A percentile compares a stretch with the other conserved stretches of the same genome.
Conservation (phyloP, 2,113 vertebrate species). For the Miniopterus natalensis region DNA sequence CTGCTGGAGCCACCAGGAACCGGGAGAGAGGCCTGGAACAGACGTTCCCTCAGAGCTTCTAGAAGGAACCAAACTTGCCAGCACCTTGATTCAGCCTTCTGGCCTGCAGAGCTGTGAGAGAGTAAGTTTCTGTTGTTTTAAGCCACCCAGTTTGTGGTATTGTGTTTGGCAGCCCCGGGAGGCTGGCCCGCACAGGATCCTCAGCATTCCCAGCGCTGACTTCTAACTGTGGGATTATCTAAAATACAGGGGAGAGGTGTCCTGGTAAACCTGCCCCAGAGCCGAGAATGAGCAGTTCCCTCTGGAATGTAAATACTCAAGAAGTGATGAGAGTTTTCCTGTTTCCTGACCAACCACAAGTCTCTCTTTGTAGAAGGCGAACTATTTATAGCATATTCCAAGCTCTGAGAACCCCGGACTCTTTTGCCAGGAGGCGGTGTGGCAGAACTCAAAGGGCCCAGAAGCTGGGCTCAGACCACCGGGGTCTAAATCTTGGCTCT, state of each 20-base stretch:
- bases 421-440: neutral
- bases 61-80: neutral
- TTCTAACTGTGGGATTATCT: neutral
- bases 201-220: neutral
- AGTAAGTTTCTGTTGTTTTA: neutral
- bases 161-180: neutral
- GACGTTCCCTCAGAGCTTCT: neutral
- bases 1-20: neutral
- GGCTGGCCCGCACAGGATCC: neutral
- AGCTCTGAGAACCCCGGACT: conserved; percentile 38
- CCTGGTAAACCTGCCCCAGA: conserved; percentile 17
- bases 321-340: conserved; percentile 69
- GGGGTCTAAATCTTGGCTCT: neutral
- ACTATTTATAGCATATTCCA: conserved; percentile 62
- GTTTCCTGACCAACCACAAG: conserved; percentile 72
- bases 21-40: neutral
- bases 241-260: neutral
- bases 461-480: neutral
- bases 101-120: neutral
- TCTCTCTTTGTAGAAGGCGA: conserved; percentile 55
- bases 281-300: conserved; percentile 62
- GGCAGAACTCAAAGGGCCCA: neutral
- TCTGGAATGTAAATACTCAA: conserved; percentile 79
- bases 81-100: neutral
- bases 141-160: neutral